Evolutionary conservation across 1,140 invertebrate species (phyloP), one percentile per base, ranked within the genome.

Genomic region (Drosophila repleta): DNA sequence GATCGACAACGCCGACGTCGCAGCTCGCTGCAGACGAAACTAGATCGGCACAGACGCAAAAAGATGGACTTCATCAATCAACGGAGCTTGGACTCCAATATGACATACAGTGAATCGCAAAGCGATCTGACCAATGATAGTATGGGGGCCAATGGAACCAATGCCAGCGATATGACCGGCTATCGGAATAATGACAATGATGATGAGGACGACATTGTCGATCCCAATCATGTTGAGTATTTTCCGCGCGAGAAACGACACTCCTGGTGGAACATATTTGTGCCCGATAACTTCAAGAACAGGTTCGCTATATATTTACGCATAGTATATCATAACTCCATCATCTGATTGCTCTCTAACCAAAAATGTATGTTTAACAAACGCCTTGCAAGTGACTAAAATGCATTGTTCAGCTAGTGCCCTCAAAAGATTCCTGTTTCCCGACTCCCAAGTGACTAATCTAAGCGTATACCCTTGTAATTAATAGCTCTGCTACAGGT

Each of bases 221-320:
- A 91, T 84, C 84, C 89, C 53, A 81, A 73, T 73, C 90, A 90
- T 52, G 60, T 35, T 8, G 82, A 79, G 55, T 90, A 90, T 13
- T 93, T 94, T 77, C 91, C 93, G 3, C 93, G 95, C 15, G 95
- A 96, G 84, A 96, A 96, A 83, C 93, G 96, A 63, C 94, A 95
- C 8, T 96, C 96, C 11, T 97, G 96, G 96, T 97, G 96, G 96
- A 96, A 96, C 85, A 95, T 96, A 26, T 96, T 97, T 77, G 95
- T 96, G 6, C 95, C 95, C 57, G 95, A 96, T 78, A 94, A 94
- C 90, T 92, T 94, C 60, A 94, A 94, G 80, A 93, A 93, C 92
- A 95, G 94, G 94, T 94, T 90, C 75, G 83, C 43, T 60, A 57
- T 65, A 18, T 15, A 62, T 43, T 17, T 17, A 57, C 49, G n/a